A percentile compares a stretch with the other conserved stretches of the same genome.
Conservation (phyloP, 92 coral and sea anemone genomes). For the Meandrina meandrites region DNA sequence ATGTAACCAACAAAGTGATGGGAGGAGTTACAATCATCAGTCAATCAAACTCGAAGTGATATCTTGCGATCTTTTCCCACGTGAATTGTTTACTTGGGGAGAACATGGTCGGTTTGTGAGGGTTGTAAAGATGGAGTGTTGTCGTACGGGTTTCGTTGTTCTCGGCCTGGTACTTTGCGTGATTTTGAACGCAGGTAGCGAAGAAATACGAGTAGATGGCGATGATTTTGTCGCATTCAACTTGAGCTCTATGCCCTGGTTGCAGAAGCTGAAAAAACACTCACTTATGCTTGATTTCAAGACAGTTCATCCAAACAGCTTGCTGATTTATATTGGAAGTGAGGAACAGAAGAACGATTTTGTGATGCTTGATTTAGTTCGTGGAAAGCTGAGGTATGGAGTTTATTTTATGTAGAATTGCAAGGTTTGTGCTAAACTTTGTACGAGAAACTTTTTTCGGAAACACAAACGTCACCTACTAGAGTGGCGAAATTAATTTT, state of each 20-base stretch:
- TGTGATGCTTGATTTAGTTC: conserved; percentile 22
- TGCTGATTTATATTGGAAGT: conserved; percentile 33
- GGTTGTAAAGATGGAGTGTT: neutral
- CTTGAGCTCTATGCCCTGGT: neutral
- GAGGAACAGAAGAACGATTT: neutral
- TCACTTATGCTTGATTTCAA: conserved; percentile 1
- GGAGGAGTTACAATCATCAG: neutral
- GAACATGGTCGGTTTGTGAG: neutral
- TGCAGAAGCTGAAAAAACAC: neutral
- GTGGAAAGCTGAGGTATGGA: conserved; percentile 42
- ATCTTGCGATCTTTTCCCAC: neutral
- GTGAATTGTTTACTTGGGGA: neutral
- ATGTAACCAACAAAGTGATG: neutral
- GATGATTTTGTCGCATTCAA: conserved; percentile 32
- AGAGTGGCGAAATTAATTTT: neutral
- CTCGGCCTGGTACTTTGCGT: neutral
- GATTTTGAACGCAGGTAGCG: neutral
- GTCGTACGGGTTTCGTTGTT: neutral
- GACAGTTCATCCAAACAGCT: conserved; percentile 22
- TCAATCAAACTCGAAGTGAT: neutral
- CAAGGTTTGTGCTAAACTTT: neutral
- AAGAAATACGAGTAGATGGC: conserved; percentile 25
- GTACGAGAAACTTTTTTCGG: neutral
- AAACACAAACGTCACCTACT: neutral
- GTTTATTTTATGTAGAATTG: neutral